Percentiles rank a stretch among this genome's conserved stretches.
Conservation (phyloP, 2,113 vertebrate species). For the Coturnix japonica region DNA sequence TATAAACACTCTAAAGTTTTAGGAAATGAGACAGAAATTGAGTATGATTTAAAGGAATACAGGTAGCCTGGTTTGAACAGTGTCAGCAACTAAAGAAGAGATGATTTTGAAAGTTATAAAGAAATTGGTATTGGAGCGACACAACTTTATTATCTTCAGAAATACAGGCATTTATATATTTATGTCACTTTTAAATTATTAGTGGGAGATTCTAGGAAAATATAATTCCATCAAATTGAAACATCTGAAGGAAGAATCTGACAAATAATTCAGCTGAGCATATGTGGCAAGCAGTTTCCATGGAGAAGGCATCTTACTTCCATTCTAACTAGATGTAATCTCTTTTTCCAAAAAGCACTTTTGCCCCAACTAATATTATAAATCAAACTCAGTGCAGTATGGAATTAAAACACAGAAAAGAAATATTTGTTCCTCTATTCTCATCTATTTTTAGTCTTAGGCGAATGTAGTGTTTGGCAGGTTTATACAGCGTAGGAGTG, state of each 20-base stretch:
- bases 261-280: constrained; percentile 30
- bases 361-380: not conserved
- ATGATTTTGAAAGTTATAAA: not conserved
- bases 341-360: not conserved
- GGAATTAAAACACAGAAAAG: not conserved
- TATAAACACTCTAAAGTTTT: not conserved
- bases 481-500: not conserved
- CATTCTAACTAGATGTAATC: not conserved
- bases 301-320: constrained; percentile 2
- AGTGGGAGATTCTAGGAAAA: constrained; percentile 2
- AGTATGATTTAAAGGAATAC: not conserved
- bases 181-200: constrained; percentile 30
- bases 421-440: not conserved
- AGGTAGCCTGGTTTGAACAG: not conserved
- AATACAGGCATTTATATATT: not conserved
- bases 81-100: not conserved
- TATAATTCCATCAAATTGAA: constrained; percentile 5
- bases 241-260: not conserved
- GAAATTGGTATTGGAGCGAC: not conserved
- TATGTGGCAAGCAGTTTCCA: constrained; percentile 27
- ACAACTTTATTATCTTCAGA: not conserved
- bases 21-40: not conserved
- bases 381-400: not conserved
- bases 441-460: not conserved
- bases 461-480: not conserved